Percentiles rank a stretch among this genome's conserved stretches.
Evolutionary conservation across 1,140 invertebrate species (phyloP).

Genomic region (Brachionus rotundiformis): DNA sequence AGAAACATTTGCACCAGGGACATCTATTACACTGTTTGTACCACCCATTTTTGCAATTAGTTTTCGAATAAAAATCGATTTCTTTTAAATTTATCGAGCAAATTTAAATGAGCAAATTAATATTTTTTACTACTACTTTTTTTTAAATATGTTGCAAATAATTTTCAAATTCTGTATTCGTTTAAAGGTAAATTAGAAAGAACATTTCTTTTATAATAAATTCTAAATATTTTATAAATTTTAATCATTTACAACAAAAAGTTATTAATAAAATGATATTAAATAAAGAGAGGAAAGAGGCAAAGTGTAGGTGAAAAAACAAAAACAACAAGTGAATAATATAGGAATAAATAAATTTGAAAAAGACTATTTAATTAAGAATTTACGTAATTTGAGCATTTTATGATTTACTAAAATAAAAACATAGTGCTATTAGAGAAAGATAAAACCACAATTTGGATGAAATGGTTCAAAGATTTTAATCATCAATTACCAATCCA

Average conservation of each 20-base stretch:
- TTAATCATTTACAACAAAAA: conserved; percentile 10
- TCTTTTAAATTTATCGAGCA: not conserved
- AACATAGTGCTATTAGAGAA: not conserved
- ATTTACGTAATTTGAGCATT: not conserved
- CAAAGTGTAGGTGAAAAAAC: not conserved
- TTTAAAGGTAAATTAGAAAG: not conserved
- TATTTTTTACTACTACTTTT: too few relatives aligned
- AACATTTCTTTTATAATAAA: not conserved
- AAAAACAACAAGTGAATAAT: not conserved
- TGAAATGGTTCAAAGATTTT: not conserved
- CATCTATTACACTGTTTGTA: conserved; percentile 2
- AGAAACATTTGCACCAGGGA: not conserved
- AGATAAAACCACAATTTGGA: not conserved
- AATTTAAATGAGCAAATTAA: too few relatives aligned
- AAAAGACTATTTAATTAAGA: too few relatives aligned
- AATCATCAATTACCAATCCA: not conserved
- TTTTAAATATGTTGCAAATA: conserved; percentile 20
- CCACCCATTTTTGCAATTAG: conserved; percentile 31
- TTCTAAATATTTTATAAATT: not conserved
- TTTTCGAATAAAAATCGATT: not conserved
- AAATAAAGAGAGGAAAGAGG: not conserved
- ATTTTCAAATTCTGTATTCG: not conserved
- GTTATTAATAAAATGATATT: not conserved
- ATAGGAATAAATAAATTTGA: not conserved
- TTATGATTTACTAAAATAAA: not conserved